Base-by-base conservation (phyloP, 2,888 invertebrate species). In the Drosophila helvetica region DNA sequence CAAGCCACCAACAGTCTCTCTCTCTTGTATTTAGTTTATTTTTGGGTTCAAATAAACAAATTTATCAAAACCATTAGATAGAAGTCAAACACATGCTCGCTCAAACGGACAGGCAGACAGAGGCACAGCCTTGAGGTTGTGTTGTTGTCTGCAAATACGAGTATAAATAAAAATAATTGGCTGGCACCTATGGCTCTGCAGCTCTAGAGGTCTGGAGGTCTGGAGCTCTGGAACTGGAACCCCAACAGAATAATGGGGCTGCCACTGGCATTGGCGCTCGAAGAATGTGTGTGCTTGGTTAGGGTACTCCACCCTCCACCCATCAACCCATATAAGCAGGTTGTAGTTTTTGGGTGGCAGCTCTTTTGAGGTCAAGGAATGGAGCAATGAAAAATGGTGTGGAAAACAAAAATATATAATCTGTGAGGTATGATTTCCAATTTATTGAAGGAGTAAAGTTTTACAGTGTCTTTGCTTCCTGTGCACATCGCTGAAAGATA, bases 41-140 rank as follows among this genome's bases (percentile, higher is more conserved):
- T 71, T 83, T 74, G 73, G 77, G 78, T 75, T 74, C 74, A 88
- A 82, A 71, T 76, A 74, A 78, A 78, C 83, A 86, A 83, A 88
- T 82, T 85, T 82, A 86, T 83, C 83, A 86, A 54, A 70, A 72
- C 69, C 85, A 84, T 84, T 87, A 86, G 85, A 82, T 84, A 73
- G 85, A 78, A 67, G 62, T 59, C 62, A 52, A 47, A 38, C 38
- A 38, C 15, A 38, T 38, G 38, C 38, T 38, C 15, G 12, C 33
- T 12, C 45, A 54, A 60, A 53, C 47, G 15, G 27, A 61, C 54
- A 54, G 9, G 3, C 54, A 57, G 74, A 56, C 52, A 42, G 27
- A 62, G 74, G 52, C 52, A 22, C 65, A 80, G 83, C 83, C 83
- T 87, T 87, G 83, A 73, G 79, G 66, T 72, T 72, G 75, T 17